Percentiles rank a stretch among this genome's conserved stretches.
Conservation (phyloP, 2,888 invertebrate species). For the Nezara viridula region DNA sequence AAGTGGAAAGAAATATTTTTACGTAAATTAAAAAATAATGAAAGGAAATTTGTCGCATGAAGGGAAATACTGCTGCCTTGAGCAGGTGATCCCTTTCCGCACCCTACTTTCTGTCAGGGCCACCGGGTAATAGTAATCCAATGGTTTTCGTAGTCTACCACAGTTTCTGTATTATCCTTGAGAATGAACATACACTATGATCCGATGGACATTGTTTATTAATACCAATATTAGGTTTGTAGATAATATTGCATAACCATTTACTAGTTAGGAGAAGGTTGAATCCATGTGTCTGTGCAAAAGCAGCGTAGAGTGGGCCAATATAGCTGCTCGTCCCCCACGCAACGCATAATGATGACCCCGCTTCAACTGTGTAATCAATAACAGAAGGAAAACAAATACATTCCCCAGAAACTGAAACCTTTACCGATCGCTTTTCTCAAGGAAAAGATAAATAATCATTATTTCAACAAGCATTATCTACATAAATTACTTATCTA, state of each 20-base stretch:
- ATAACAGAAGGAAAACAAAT: constrained; percentile 12
- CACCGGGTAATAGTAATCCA: no score
- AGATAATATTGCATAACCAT: neutral
- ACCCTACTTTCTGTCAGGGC: no score
- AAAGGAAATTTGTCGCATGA: no score
- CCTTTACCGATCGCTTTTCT: neutral
- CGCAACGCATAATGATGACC: neutral
- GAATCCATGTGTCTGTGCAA: neutral
- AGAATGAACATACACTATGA: no score
- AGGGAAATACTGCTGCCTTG: no score
- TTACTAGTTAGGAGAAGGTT: neutral
- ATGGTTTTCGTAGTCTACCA: no score
- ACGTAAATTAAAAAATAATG: no score
- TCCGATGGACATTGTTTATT: no score
- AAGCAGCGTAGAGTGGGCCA: neutral
- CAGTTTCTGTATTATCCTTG: no score
- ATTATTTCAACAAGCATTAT: neutral
- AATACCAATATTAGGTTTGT: neutral
- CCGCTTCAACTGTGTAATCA: neutral
- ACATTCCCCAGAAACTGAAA: neutral
- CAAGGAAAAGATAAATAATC: neutral
- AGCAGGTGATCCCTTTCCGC: no score
- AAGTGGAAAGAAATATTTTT: no score
- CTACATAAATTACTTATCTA: no score
- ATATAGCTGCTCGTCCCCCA: neutral